These are phyloP conservation scores for Keiferia lycopersicella DNA, from an alignment of 2,888 invertebrate genomes.

Conservation along the genomic window DNA sequence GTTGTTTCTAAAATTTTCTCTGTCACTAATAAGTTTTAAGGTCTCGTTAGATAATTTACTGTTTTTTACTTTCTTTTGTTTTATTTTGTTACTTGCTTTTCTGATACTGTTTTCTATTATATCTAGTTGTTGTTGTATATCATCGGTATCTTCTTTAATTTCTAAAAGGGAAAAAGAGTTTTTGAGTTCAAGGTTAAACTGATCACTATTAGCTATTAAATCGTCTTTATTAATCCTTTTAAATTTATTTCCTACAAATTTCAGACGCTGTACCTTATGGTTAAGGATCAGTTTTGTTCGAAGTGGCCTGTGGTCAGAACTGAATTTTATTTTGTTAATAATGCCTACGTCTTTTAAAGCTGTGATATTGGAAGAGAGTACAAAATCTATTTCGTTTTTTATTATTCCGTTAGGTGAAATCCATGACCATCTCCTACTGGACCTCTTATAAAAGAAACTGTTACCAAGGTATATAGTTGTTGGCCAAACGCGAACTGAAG, in stretches of 20 bases:
- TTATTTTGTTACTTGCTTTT: background rate
- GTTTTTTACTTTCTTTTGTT: background rate
- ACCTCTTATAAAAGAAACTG: background rate
- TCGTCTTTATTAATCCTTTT: background rate
- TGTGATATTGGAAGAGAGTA: background rate
- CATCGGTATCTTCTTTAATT: background rate
- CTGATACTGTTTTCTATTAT: background rate
- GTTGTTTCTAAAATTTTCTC: background rate
- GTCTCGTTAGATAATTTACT: background rate
- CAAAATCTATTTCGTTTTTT: background rate
- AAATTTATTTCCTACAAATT: background rate
- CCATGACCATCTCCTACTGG: background rate
- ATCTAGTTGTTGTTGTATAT: background rate
- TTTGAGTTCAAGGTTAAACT: background rate
- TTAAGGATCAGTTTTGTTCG: background rate
- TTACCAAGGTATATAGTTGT: conserved; percentile 13
- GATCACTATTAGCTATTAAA: background rate
- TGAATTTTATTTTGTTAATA: background rate
- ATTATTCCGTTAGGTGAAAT: background rate
- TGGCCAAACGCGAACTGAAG: conserved; percentile 14
- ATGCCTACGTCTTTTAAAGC: background rate
- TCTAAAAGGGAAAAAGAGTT: background rate
- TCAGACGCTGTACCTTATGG: background rate
- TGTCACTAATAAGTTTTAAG: background rate
- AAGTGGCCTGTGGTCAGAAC: background rate